Evolutionary conservation across 2,113 vertebrate species (phyloP).

Genomic region (Acinonyx jubatus): DNA sequence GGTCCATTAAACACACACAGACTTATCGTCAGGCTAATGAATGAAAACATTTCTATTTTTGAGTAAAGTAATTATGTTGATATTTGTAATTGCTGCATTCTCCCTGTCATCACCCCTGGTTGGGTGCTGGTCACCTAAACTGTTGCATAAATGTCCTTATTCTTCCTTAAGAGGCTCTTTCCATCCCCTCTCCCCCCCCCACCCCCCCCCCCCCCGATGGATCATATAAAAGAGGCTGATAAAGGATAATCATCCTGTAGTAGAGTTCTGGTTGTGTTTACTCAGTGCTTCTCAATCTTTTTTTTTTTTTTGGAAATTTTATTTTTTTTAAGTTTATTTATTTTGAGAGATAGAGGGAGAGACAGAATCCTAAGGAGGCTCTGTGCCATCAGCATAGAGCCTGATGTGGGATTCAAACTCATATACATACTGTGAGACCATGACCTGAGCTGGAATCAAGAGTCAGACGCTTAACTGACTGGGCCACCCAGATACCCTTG

Average conservation of each 20-base stretch:
- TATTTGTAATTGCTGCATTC: neutral
- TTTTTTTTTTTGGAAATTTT: too few relatives aligned
- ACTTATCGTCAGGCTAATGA: neutral
- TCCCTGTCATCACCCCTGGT: neutral
- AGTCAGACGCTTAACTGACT: too few relatives aligned
- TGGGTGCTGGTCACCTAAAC: neutral
- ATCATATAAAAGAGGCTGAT: neutral
- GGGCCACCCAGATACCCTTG: too few relatives aligned
- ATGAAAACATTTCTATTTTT: neutral
- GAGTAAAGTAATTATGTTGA: neutral
- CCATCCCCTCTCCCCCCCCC: too few relatives aligned
- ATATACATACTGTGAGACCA: too few relatives aligned
- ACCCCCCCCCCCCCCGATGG: rapidly evolving
- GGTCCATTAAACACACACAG: neutral
- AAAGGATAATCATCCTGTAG: neutral
- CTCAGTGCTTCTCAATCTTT: neutral
- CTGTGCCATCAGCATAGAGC: too few relatives aligned
- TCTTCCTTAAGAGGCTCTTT: neutral
- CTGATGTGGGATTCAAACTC: too few relatives aligned
- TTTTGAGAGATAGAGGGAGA: too few relatives aligned
- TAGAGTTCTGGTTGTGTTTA: neutral
- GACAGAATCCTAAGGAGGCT: too few relatives aligned
- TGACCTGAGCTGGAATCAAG: too few relatives aligned
- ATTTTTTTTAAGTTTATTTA: too few relatives aligned
- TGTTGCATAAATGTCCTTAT: neutral